Percentiles rank a stretch among this genome's conserved stretches.
Evolutionary conservation across 2,113 vertebrate genomes (phyloP).

Genomic region (Hoplias malabaricus): DNA sequence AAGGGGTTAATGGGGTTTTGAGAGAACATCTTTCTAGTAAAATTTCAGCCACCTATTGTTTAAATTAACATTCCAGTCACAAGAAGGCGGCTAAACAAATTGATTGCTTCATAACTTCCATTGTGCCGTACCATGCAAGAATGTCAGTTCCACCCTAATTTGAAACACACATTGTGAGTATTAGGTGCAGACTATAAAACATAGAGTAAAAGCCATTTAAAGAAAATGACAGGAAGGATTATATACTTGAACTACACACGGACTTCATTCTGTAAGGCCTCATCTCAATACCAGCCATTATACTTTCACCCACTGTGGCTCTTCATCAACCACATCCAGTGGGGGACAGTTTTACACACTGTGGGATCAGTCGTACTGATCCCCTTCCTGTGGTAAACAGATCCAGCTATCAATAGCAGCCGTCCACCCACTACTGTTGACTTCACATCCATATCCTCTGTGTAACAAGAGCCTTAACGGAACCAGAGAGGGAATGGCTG

Average conservation of each 20-base stretch:
- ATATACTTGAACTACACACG: constrained; percentile 2
- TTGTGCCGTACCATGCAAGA: not conserved
- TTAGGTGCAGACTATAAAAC: not conserved
- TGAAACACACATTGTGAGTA: constrained; percentile 15
- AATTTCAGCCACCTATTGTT: not conserved
- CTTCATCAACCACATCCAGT: constrained; percentile 50
- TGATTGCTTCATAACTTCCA: not conserved
- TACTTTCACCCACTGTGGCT: constrained; percentile 18
- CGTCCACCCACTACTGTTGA: constrained; percentile 47
- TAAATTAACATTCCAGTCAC: not conserved
- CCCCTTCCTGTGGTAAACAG: constrained; percentile 51
- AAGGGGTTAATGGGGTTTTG: not conserved
- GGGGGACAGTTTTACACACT: constrained; percentile 57
- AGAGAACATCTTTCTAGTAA: not conserved
- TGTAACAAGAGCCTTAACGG: constrained; percentile 18
- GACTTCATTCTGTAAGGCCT: not conserved
- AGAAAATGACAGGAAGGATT: not conserved
- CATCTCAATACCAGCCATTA: constrained; percentile 25
- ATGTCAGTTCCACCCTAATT: not conserved
- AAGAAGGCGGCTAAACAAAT: not conserved
- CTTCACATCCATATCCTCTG: constrained; percentile 29
- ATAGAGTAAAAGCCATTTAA: constrained; percentile 7
- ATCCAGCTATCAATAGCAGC: constrained; percentile 47
- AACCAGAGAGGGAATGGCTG: not conserved
- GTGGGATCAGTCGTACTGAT: constrained; percentile 48